phyloP scores from a whole-genome alignment of 2,113 vertebrate genomes.

The Diglossa brunneiventris region DNA sequence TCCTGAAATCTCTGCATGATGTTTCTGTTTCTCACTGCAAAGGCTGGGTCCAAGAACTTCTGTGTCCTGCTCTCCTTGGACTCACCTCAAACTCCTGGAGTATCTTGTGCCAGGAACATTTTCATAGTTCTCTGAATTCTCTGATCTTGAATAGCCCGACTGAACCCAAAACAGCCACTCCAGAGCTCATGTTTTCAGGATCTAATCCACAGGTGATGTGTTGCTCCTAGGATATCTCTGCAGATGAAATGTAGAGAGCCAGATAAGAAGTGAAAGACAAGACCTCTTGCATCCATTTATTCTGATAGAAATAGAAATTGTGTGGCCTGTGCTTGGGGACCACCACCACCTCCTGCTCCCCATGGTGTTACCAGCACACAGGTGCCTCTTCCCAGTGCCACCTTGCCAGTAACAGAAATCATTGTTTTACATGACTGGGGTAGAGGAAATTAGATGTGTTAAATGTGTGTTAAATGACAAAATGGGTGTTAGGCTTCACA shows the following conservation, averaged over 20 bases:
- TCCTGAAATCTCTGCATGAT: neutral
- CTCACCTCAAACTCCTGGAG: neutral
- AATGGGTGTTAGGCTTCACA: neutral
- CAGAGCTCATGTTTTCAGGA: neutral
- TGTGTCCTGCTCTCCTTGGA: neutral
- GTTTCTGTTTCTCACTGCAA: neutral
- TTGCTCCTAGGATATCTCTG: neutral
- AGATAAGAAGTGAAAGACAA: neutral
- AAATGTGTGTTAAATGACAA: neutral
- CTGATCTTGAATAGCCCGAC: neutral
- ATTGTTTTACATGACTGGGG: neutral
- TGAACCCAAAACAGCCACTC: neutral
- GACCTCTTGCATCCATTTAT: neutral
- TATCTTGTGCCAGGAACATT: neutral
- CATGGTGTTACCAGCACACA: neutral
- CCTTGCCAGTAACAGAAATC: neutral
- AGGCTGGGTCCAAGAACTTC: neutral
- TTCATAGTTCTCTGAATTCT: neutral
- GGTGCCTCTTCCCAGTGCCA: neutral
- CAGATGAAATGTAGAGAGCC: neutral
- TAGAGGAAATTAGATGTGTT: fast-evolving
- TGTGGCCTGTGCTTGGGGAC: neutral
- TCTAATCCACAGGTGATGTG: neutral
- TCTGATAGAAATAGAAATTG: neutral
- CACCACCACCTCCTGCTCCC: neutral